Evolutionary conservation across 2,113 vertebrate species (phyloP).

Genomic region (Okapia johnstoni): DNA sequence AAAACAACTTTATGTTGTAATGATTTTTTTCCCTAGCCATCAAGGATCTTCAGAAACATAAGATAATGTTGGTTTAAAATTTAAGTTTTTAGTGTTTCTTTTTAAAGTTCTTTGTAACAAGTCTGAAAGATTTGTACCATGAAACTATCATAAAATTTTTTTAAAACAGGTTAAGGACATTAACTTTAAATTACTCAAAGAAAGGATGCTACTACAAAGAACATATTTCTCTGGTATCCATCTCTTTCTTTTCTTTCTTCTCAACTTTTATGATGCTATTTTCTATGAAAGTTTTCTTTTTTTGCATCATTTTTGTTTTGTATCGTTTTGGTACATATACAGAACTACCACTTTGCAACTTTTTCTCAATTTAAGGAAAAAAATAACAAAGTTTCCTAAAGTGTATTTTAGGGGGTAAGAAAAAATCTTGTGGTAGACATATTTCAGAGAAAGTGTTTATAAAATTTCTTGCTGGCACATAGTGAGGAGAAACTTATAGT

Average conservation of each 20-base stretch:
- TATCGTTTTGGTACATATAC: neutral
- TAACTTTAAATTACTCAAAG: slow-evolving; percentile 19
- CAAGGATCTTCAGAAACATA: neutral
- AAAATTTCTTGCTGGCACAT: slow-evolving; percentile 40
- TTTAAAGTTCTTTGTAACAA: slow-evolving; percentile 33
- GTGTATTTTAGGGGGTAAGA: slow-evolving; percentile 13
- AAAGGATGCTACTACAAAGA: neutral
- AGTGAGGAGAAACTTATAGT: slow-evolving; percentile 37
- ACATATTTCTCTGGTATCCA: neutral
- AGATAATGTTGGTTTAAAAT: slow-evolving; percentile 42
- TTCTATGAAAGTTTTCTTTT: neutral
- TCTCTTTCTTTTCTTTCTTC: neutral
- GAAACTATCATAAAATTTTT: neutral
- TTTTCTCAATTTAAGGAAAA: slow-evolving; percentile 17
- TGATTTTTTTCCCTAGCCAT: neutral
- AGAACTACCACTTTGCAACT: neutral
- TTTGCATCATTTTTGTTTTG: neutral
- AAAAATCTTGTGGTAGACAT: slow-evolving; percentile 11
- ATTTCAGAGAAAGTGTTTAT: slow-evolving; percentile 41
- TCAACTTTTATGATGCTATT: neutral
- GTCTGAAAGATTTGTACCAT: neutral
- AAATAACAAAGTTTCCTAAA: slow-evolving; percentile 12
- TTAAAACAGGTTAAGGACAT: neutral
- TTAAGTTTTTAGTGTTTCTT: slow-evolving; percentile 44
- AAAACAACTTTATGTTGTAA: neutral